A percentile compares a stretch with the other conserved stretches of the same genome.
These are phyloP conservation scores for Hypothenemus hampei DNA, from an alignment of 1,140 invertebrate genomes.

Conservation along the genomic window DNA sequence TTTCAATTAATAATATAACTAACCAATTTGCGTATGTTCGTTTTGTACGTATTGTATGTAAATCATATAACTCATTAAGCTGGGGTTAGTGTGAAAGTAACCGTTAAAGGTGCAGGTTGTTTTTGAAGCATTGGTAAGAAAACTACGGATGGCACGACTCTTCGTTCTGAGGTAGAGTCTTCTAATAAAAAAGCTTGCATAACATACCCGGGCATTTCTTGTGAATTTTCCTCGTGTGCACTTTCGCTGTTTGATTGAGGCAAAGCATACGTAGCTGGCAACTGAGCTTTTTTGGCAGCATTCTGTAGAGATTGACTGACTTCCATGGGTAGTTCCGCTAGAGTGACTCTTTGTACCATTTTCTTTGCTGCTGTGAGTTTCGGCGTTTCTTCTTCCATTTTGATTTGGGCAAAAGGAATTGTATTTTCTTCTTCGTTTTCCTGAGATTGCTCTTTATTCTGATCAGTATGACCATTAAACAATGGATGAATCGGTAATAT, in stretches of 20 bases:
- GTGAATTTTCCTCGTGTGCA: constrained; percentile 22
- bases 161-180: constrained; percentile 48
- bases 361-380: constrained; percentile 41
- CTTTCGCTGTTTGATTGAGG: constrained; percentile 40
- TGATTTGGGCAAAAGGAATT: neutral
- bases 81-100: constrained; percentile 87
- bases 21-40: no score
- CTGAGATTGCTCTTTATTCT: constrained; percentile 33
- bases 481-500: constrained; percentile 52
- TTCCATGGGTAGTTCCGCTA: constrained; percentile 47
- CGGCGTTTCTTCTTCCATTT: constrained; percentile 35
- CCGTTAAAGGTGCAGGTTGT: constrained; percentile 72
- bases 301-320: constrained; percentile 50
- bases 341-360: constrained; percentile 34
- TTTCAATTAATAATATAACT: no score
- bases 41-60: no score
- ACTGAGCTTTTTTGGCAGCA: constrained; percentile 52
- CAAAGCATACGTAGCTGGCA: constrained; percentile 56
- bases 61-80: no score
- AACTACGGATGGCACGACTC: constrained; percentile 81
- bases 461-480: constrained; percentile 42
- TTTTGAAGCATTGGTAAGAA: constrained; percentile 85
- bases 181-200: constrained; percentile 86
- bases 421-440: constrained; percentile 32
- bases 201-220: constrained; percentile 39